phyloP scores from a whole-genome alignment of 2,113 vertebrate species.

The Microtus montanus region DNA sequence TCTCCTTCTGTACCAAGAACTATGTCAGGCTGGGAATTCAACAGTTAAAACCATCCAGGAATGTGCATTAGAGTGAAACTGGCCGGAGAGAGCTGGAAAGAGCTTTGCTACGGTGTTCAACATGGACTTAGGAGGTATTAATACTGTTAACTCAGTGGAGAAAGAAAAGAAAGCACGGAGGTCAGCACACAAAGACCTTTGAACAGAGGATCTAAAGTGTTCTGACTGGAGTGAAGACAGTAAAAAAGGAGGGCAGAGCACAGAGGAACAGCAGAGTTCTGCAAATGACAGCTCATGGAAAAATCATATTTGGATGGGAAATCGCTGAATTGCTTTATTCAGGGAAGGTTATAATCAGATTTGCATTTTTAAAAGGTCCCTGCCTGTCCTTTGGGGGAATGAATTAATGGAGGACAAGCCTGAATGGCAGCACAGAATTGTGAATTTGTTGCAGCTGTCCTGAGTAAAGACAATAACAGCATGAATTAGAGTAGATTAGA shows the following conservation, averaged over 20 bases:
- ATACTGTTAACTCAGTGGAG: not conserved
- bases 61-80: not conserved
- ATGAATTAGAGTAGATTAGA: not conserved
- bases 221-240: not conserved
- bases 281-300: not conserved
- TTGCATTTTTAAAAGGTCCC: slow-evolving; percentile 33
- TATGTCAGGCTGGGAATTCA: not conserved
- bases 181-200: not conserved
- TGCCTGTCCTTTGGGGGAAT: not conserved
- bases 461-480: not conserved
- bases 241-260: not conserved
- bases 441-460: not conserved
- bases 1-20: not conserved
- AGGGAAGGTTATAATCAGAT: not conserved
- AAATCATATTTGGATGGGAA: not conserved
- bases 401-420: not conserved
- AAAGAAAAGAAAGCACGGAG: not conserved
- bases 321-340: not conserved
- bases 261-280: not conserved
- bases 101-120: not conserved
- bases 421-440: not conserved
- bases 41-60: not conserved
- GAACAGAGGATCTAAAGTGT: not conserved
- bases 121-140: not conserved
- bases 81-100: not conserved